Conservation (phyloP, 2,888 invertebrate species). For the Globia sparganii region DNA sequence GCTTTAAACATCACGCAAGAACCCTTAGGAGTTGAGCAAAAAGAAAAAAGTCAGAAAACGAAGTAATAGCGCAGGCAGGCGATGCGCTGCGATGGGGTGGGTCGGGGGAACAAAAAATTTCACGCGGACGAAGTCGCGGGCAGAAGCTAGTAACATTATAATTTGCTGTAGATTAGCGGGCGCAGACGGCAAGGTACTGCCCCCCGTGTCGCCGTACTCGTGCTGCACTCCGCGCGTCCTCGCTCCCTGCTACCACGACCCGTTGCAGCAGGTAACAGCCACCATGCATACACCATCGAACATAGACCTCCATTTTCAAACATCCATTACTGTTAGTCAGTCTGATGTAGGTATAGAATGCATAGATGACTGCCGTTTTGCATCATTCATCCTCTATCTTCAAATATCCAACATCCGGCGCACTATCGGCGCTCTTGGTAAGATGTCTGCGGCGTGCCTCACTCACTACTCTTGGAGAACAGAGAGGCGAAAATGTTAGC, state of each 20-base stretch:
- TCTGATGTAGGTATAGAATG: not conserved
- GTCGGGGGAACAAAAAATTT: too few relatives aligned
- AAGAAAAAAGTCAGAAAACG: too few relatives aligned
- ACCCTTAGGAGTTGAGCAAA: too few relatives aligned
- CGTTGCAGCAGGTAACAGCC: slow-evolving; percentile 88
- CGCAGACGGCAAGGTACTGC: slow-evolving; percentile 85
- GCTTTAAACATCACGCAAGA: too few relatives aligned
- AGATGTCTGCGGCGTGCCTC: too few relatives aligned
- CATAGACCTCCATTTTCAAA: not conserved
- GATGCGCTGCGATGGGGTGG: too few relatives aligned
- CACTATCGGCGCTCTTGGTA: too few relatives aligned
- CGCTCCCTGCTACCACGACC: slow-evolving; percentile 91
- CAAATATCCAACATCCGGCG: not conserved
- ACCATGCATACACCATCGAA: not conserved
- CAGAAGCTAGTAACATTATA: not conserved
- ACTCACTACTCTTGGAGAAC: not conserved
- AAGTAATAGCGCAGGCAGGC: too few relatives aligned
- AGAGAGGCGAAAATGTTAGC: not conserved
- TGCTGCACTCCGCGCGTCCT: slow-evolving; percentile 91
- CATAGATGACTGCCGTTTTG: not conserved
- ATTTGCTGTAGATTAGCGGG: slow-evolving; percentile 81
- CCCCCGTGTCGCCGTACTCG: slow-evolving; percentile 91
- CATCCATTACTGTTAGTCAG: not conserved
- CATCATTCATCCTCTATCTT: not conserved
- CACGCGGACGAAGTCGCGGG: too few relatives aligned